Evolutionary conservation across 2,113 vertebrate genomes (phyloP), one percentile per base, ranked within the genome.

Genomic region (Hepsetus odoe): DNA sequence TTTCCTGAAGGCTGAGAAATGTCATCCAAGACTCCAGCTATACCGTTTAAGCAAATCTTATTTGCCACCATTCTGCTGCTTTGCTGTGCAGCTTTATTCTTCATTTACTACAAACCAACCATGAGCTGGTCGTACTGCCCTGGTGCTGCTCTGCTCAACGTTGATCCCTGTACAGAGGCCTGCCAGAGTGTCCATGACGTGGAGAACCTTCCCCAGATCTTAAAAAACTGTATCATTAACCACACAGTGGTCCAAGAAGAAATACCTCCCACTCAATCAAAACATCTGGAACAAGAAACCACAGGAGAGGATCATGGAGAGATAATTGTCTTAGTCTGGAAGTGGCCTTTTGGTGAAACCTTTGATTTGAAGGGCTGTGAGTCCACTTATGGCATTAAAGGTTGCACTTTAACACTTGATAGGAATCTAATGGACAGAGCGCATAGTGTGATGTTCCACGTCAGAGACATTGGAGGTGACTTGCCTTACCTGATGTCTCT

Each of bases 261-360:
- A 1, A 22, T 2, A 7, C 58, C 7, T n/a, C 20, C 18, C 33
- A 32, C 14, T 38, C 35, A 38, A n/a, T 18, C 38, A 22, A 22
- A 14, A n/a, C 26, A 16, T n/a, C 33, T 53, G 24, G 28, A 59
- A 59, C 16, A 12, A 2, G 7, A 38, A 5, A 14, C 10, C 11
- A 8, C 70, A 9, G 10, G 22, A 20, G 35, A 62, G 40, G 35
- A n/a, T 1, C 26, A 65, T 28, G 40, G 10, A 38, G 46, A 76
- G 1, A 76, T 16, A 30, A 11, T 74, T 24, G 0, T 80, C 11
- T 59, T 80, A 10, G 68, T 80, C 38, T 80, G 79, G 79, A 68
- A 68, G 35, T 75, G 72, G 72, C 79, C 79, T 49, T 67, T 74
- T 14, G 65, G 53, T 4, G 0, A 0, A 3, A 2, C 0, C 4